Evolutionary conservation across 2,888 invertebrate species (phyloP).

Genomic region (Dicyrtomina minuta): DNA sequence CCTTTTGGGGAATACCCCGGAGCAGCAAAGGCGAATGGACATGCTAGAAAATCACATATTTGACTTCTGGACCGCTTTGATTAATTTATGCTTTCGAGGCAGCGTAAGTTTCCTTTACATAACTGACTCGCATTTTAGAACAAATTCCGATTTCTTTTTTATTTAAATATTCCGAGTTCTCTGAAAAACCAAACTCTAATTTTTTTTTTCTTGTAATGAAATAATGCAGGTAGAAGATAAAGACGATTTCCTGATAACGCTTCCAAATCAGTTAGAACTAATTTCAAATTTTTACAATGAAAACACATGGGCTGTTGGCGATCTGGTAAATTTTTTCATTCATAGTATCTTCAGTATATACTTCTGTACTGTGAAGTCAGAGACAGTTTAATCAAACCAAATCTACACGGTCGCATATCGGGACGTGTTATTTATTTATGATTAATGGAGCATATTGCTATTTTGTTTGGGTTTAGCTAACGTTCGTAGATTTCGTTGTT

Average conservation of each 20-base stretch:
- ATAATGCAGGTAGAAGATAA: conserved; percentile 56
- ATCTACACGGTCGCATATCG: too few relatives aligned
- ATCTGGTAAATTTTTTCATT: conserved; percentile 54
- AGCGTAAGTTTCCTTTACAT: conserved; percentile 14
- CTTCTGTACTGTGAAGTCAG: too few relatives aligned
- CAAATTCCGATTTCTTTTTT: too few relatives aligned
- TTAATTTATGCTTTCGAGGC: conserved; percentile 55
- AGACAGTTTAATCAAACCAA: too few relatives aligned
- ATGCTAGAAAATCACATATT: conserved; percentile 57
- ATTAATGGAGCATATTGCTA: too few relatives aligned
- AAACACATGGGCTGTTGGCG: conserved; percentile 56
- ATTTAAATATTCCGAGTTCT: too few relatives aligned
- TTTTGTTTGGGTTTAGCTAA: too few relatives aligned
- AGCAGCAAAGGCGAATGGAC: conserved; percentile 55
- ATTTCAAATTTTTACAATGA: conserved; percentile 51
- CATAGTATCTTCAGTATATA: too few relatives aligned
- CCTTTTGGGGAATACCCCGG: conserved; percentile 57
- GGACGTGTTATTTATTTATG: too few relatives aligned
- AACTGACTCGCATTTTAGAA: not conserved
- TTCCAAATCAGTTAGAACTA: conserved; percentile 54
- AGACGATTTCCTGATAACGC: conserved; percentile 55
- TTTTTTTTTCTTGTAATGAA: too few relatives aligned
- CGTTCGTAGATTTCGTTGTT: conserved; percentile 56
- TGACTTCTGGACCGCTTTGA: conserved; percentile 57
- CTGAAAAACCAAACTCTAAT: too few relatives aligned